A percentile compares a stretch with the other conserved stretches of the same genome.
phyloP scores from a whole-genome alignment of 2,888 invertebrate genomes.

The Plusia festucae region DNA sequence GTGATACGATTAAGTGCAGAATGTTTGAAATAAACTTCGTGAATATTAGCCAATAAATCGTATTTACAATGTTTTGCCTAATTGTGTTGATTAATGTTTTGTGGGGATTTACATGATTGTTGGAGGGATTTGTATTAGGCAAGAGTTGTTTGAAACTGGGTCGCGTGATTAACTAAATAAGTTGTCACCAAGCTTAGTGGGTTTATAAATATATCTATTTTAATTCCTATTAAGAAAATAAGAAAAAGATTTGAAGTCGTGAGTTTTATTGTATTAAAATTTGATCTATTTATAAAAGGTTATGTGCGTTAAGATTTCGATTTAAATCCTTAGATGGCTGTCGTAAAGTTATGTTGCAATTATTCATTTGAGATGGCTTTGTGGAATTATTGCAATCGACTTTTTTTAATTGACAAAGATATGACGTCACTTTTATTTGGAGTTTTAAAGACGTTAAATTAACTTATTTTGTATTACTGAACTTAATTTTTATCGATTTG shows the following conservation, averaged over 20 bases:
- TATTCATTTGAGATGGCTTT: constrained; percentile 84
- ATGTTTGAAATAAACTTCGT: constrained; percentile 36
- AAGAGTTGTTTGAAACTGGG: constrained; percentile 20
- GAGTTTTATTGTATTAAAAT: neutral
- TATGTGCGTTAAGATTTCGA: constrained; percentile 65
- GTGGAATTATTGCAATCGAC: constrained; percentile 73
- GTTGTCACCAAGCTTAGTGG: constrained; percentile 9
- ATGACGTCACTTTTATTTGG: constrained; percentile 28
- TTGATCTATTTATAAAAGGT: constrained; percentile 39
- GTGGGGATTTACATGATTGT: constrained; percentile 1
- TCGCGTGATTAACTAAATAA: constrained; percentile 24
- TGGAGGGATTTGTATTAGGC: constrained; percentile 15
- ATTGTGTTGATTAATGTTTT: constrained; percentile 29
- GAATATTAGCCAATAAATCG: constrained; percentile 25
- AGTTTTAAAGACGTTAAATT: constrained; percentile 23
- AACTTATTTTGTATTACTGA: constrained; percentile 24
- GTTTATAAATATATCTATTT: neutral
- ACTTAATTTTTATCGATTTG: neutral
- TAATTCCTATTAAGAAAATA: neutral
- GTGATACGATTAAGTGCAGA: constrained; percentile 39
- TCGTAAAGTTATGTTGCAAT: constrained; percentile 81
- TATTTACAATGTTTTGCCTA: constrained; percentile 29
- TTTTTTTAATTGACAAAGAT: constrained; percentile 57
- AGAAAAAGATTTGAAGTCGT: neutral
- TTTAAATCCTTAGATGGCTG: constrained; percentile 63